phyloP scores from a whole-genome alignment of 2,797 vertebrate genomes.

The Dipus sagitta region DNA sequence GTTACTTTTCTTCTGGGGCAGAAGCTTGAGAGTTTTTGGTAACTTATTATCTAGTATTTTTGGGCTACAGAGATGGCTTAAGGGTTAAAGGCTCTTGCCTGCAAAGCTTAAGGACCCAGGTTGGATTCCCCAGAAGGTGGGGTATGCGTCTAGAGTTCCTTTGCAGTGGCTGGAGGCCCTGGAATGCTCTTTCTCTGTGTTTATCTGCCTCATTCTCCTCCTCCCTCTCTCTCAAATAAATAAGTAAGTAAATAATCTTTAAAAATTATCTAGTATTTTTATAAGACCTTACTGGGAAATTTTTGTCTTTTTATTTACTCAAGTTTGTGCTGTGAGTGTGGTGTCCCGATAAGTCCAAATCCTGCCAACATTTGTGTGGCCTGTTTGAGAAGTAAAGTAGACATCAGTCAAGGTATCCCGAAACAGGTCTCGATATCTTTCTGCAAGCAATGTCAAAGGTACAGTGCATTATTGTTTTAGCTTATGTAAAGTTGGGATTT shows the following conservation, averaged over 20 bases:
- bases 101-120: too few relatives aligned
- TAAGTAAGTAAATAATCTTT: too few relatives aligned
- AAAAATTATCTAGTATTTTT: not conserved
- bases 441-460: slow-evolving; percentile 99
- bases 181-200: too few relatives aligned
- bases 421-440: slow-evolving; percentile 96
- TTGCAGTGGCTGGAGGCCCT: too few relatives aligned
- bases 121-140: too few relatives aligned
- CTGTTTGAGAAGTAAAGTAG: slow-evolving; percentile 94
- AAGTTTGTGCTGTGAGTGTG: slow-evolving; percentile 98
- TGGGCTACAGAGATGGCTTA: not conserved
- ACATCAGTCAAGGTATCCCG: slow-evolving; percentile 98
- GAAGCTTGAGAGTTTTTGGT: slow-evolving; percentile 14
- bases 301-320: not conserved
- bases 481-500: slow-evolving; percentile 6
- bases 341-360: slow-evolving; percentile 94
- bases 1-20: not conserved
- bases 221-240: too few relatives aligned
- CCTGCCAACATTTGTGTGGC: slow-evolving; percentile 98
- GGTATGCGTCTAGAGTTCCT: too few relatives aligned
- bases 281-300: slow-evolving; percentile 61
- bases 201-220: too few relatives aligned
- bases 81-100: too few relatives aligned
- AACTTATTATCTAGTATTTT: not conserved
- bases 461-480: slow-evolving; percentile 50